Conservation (phyloP, 2,888 invertebrate genomes). For the Ptychoptera albimana region DNA sequence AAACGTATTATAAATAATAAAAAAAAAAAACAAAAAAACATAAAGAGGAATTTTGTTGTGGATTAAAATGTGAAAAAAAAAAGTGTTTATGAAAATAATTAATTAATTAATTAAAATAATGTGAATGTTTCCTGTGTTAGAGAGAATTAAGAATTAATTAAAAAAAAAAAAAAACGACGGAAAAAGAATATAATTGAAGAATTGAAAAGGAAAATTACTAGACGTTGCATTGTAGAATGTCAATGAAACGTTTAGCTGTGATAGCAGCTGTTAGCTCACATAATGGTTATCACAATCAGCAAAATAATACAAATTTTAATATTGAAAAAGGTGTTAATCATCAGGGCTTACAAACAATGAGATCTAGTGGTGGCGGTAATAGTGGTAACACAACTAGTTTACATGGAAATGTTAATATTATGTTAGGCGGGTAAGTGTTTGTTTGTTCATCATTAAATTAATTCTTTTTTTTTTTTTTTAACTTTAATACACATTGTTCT, state of each 20-base stretch:
- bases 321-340: conserved; percentile 12
- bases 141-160: background rate
- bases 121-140: background rate
- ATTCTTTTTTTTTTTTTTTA: background rate
- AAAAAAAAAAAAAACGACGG: background rate
- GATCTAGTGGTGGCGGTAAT: conserved; percentile 13
- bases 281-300: conserved; percentile 13
- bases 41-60: background rate
- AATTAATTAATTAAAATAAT: background rate
- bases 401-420: conserved; percentile 51
- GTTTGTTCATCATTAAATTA: background rate
- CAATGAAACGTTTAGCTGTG: conserved; percentile 46
- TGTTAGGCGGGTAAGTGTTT: conserved; percentile 58
- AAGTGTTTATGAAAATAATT: background rate
- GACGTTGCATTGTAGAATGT: conserved; percentile 38
- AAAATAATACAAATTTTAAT: conserved; percentile 7
- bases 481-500: no score
- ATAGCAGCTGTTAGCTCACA: conserved; percentile 25
- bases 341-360: conserved; percentile 16
- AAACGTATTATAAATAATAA: background rate
- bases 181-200: background rate
- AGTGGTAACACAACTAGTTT: conserved; percentile 20
- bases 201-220: background rate
- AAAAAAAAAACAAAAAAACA: no score
- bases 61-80: background rate